Percentiles rank a stretch among this genome's conserved stretches.
These are phyloP conservation scores for Benthosema pterotum DNA, from an alignment of 2,797 vertebrate species.

Conservation along the genomic window DNA sequence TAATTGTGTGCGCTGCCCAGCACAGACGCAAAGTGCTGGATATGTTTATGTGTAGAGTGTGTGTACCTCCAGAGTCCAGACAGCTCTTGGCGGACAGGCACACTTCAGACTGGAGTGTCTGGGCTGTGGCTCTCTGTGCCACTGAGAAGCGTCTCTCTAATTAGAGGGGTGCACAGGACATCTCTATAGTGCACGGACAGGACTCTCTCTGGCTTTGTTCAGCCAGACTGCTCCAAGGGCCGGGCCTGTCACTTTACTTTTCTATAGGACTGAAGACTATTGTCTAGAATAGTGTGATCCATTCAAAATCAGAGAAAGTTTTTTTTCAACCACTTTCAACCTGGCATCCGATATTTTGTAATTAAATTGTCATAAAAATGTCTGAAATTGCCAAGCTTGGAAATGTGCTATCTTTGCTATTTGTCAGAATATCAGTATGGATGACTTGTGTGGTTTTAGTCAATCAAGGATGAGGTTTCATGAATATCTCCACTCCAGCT, in stretches of 20 bases:
- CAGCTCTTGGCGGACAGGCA: constrained; percentile 60
- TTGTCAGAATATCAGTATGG: background rate
- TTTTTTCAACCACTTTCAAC: constrained; percentile 19
- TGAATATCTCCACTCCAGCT: constrained; percentile 14
- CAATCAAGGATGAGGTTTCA: constrained; percentile 21
- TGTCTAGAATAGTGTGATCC: constrained; percentile 50
- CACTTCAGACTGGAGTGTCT: constrained; percentile 79
- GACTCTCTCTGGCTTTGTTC: constrained; percentile 71
- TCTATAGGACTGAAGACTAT: constrained; percentile 63
- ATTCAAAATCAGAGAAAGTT: constrained; percentile 42
- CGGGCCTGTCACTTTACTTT: constrained; percentile 74
- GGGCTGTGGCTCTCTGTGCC: constrained; percentile 63
- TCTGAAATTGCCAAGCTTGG: too few relatives aligned
- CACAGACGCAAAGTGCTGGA: constrained; percentile 32
- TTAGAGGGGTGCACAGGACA: constrained; percentile 74
- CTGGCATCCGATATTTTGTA: too few relatives aligned
- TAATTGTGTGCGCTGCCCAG: constrained; percentile 61
- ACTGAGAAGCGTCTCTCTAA: constrained; percentile 71
- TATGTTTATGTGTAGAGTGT: constrained; percentile 28
- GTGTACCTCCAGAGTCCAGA: constrained; percentile 66
- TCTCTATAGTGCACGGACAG: constrained; percentile 69
- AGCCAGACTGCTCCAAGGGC: constrained; percentile 56
- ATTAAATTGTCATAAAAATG: too few relatives aligned
- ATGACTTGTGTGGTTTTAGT: too few relatives aligned
- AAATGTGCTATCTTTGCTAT: too few relatives aligned